These are phyloP conservation scores for Drosophila buzzatii DNA, from an alignment of 2,888 invertebrate genomes.

Conservation along the genomic window DNA sequence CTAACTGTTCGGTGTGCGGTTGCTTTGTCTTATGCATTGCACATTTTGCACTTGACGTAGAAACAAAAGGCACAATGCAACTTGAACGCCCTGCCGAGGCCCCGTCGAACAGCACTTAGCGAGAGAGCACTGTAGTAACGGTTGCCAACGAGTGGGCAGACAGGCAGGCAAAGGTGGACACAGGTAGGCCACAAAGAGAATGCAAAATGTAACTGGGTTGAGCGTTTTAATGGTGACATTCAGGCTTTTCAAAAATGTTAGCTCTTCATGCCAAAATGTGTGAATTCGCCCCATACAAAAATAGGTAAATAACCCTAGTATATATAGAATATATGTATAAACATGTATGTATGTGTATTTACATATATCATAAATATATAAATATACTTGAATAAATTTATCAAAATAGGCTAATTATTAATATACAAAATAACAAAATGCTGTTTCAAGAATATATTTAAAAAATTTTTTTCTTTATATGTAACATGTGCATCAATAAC, in stretches of 20 bases:
- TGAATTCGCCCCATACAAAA: neutral
- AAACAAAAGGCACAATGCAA: slow-evolving; percentile 58
- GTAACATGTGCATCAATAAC: too few relatives aligned
- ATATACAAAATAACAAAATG: too few relatives aligned
- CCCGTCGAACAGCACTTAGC: slow-evolving; percentile 65
- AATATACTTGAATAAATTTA: neutral
- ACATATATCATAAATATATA: neutral
- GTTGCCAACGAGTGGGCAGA: neutral
- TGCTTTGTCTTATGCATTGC: slow-evolving; percentile 71
- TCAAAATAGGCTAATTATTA: too few relatives aligned
- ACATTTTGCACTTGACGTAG: slow-evolving; percentile 71
- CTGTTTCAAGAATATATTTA: too few relatives aligned
- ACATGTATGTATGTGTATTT: too few relatives aligned
- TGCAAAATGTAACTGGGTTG: slow-evolving; percentile 44
- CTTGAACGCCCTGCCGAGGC: slow-evolving; percentile 26
- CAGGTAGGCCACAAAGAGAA: slow-evolving; percentile 29
- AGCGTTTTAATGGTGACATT: slow-evolving; percentile 58
- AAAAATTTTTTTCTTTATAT: too few relatives aligned
- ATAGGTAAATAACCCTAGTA: neutral
- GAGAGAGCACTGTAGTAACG: slow-evolving; percentile 42
- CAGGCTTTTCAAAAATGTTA: slow-evolving; percentile 29
- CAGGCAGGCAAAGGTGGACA: slow-evolving; percentile 13
- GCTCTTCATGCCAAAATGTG: slow-evolving; percentile 2
- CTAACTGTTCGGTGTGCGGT: slow-evolving; percentile 44
- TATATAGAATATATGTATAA: neutral